These are phyloP conservation scores for Danio albolineatus DNA, from an alignment of 2,797 vertebrate species.

Conservation along the genomic window DNA sequence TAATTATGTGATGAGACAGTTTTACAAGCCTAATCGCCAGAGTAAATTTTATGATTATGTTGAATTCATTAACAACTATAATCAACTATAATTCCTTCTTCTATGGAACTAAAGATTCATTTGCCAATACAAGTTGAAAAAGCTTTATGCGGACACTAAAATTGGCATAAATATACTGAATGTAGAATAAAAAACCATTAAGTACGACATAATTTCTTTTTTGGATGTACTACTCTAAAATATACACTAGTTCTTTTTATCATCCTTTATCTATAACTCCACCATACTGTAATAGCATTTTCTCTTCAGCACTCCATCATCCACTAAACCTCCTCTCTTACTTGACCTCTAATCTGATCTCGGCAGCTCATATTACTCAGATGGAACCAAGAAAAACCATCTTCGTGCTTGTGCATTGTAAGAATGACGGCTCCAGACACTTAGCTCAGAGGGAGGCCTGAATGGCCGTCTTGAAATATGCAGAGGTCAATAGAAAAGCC, in stretches of 20 bases:
- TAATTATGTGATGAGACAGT: too few relatives aligned
- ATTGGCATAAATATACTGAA: too few relatives aligned
- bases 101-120: too few relatives aligned
- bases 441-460: conserved; percentile 11
- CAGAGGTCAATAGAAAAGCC: conserved; percentile 58
- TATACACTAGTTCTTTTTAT: background rate
- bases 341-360: conserved; percentile 17
- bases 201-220: background rate
- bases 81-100: too few relatives aligned
- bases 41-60: too few relatives aligned
- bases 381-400: background rate
- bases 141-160: too few relatives aligned
- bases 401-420: conserved; percentile 2
- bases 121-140: too few relatives aligned
- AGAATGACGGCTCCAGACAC: conserved; percentile 10
- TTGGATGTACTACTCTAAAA: background rate
- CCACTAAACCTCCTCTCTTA: conserved; percentile 1
- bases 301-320: background rate
- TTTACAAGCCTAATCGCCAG: too few relatives aligned
- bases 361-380: conserved; percentile 4
- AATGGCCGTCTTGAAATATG: conserved; percentile 41
- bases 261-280: background rate
- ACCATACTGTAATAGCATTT: background rate
- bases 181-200: too few relatives aligned
- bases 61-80: too few relatives aligned